Base-by-base conservation (phyloP, 2,888 invertebrate genomes). In the Phaedon cochleariae region DNA sequence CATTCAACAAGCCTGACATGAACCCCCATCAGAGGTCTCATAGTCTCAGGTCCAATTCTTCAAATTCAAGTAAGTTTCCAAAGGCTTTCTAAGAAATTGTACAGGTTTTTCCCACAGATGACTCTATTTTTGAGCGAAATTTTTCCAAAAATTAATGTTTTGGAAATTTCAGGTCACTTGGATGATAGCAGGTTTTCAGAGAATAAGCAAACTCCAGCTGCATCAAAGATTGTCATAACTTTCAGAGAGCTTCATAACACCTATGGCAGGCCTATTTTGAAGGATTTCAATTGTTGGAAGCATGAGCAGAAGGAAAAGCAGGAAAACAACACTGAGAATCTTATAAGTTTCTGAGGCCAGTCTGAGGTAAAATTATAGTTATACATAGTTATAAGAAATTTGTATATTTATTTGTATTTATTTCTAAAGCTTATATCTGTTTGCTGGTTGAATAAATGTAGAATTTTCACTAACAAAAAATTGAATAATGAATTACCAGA, bases 221-320 rank as follows among this genome's bases (percentile, higher is more conserved):
- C 64, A 49, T 52, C 67, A 41, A 76, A 75, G 67, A 74, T 76
- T 37, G 86, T 85, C 74, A 84, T 90, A 4, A 86, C 89, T 0
- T 92, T 92, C 81, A 85, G 90, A 45, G 92, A 92, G 76, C 85
- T 92, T 34, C 92, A 92, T 81, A 89, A 87, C 2, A 85, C 87
- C 0, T 90, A 89, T 78, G 92, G 92, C 0, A 85, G 91, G 53
- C 88, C 87, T 72, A 88, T 92, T 68, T 82, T 92, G 22, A 85
- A 85, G 0, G 91, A 92, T 82, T 85, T 90, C 49, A 90, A 89
- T 75, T 87, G 87, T 73, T 92, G 92, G 91, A 87, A 89, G 71
- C 88, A 90, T 37, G 83, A 81, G 29, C 79, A 86, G 17, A 79
- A 81, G 46, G 83, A 83, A 58, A 81, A 81, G 74, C 26, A 82